Conservation (phyloP, 1,140 invertebrate species). For the Lucilia cuprina region DNA sequence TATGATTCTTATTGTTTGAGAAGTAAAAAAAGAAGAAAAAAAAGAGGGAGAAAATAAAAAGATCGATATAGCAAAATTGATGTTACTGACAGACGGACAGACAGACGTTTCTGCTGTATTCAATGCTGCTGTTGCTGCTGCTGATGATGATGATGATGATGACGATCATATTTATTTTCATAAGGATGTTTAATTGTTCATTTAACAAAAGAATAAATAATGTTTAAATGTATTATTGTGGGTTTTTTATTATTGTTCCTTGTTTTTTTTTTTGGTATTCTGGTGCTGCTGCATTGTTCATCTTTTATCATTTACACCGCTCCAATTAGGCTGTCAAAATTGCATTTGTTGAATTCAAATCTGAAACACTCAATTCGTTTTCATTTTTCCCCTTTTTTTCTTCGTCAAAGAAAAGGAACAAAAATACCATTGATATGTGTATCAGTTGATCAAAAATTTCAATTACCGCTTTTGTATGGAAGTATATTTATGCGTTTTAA, state of each 20-base stretch:
- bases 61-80: neutral
- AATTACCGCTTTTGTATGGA: neutral
- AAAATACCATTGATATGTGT: neutral
- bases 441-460: neutral
- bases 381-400: too few species aligned
- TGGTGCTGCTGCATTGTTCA: neutral
- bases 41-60: neutral
- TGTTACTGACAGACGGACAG: neutral
- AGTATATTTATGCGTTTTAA: neutral
- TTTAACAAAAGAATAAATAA: neutral
- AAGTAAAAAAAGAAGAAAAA: neutral
- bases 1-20: neutral
- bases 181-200: neutral
- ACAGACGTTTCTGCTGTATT: too few species aligned
- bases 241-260: neutral
- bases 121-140: too few species aligned
- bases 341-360: neutral
- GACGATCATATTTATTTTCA: neutral
- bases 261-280: too few species aligned
- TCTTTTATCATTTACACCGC: neutral
- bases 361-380: neutral
- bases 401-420: neutral
- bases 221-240: neutral
- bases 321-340: neutral
- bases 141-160: neutral